Evolutionary conservation across 1,140 invertebrate species (phyloP).

Genomic region (Drosophila carrolli): DNA sequence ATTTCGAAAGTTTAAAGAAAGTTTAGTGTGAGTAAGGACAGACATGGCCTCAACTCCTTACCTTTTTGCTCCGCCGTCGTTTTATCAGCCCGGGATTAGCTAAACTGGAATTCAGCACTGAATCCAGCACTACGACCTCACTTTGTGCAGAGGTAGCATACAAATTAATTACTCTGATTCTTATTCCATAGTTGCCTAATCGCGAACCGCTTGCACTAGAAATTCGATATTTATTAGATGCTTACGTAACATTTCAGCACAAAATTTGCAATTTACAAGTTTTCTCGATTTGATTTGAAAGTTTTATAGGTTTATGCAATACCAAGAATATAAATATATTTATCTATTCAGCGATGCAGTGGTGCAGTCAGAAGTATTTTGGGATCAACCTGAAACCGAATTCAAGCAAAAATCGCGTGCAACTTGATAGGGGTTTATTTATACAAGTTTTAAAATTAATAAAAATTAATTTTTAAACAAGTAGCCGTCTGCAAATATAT

Average conservation of each 20-base stretch:
- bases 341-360: slow-evolving; percentile 12
- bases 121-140: neutral
- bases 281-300: slow-evolving; percentile 53
- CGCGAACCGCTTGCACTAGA: slow-evolving; percentile 19
- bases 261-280: slow-evolving; percentile 46
- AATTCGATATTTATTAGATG: slow-evolving; percentile 73
- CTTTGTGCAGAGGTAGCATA: slow-evolving; percentile 30
- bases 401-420: neutral
- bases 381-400: slow-evolving; percentile 9
- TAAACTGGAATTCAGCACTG: neutral
- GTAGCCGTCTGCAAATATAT: too few relatives aligned
- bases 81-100: neutral
- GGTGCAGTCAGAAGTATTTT: slow-evolving; percentile 27
- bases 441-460: too few relatives aligned
- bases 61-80: neutral
- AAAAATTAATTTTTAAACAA: too few relatives aligned
- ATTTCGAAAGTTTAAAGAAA: slow-evolving; percentile 47
- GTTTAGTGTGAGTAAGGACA: slow-evolving; percentile 10
- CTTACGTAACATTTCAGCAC: slow-evolving; percentile 56
- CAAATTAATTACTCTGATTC: slow-evolving; percentile 47
- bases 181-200: slow-evolving; percentile 47
- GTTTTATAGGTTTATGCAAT: slow-evolving; percentile 64
- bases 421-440: neutral
- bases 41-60: neutral
- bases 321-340: slow-evolving; percentile 60